Evolutionary conservation across 1,140 invertebrate genomes (phyloP).

Genomic region (Probaryconus sp.): DNA sequence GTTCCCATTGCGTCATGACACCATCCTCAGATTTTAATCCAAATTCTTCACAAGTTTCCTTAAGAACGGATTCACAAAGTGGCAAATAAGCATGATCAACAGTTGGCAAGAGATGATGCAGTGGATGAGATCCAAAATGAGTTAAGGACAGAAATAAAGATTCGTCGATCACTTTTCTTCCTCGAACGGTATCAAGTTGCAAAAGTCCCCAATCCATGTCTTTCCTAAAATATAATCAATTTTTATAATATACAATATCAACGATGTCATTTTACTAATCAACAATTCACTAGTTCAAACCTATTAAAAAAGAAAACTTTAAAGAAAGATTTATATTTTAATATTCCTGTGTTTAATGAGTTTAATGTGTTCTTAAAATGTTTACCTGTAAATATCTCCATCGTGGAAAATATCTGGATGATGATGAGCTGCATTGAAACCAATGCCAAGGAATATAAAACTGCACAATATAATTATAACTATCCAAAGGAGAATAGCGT

Average conservation of each 20-base stretch:
- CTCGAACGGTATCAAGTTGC: slow-evolving; percentile 87
- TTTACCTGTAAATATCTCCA: slow-evolving; percentile 82
- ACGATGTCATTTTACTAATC: slow-evolving; percentile 1
- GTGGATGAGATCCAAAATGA: slow-evolving; percentile 86
- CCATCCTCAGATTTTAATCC: slow-evolving; percentile 79
- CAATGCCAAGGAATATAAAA: slow-evolving; percentile 82
- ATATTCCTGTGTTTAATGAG: neutral
- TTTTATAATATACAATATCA: neutral
- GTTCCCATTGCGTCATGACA: slow-evolving; percentile 79
- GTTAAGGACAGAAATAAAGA: slow-evolving; percentile 84
- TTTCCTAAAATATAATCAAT: slow-evolving; percentile 67
- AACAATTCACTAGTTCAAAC: neutral
- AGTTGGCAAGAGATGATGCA: slow-evolving; percentile 91
- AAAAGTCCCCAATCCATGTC: slow-evolving; percentile 88
- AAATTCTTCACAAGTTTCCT: slow-evolving; percentile 85
- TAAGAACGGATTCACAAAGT: slow-evolving; percentile 82
- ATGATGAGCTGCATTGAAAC: slow-evolving; percentile 88
- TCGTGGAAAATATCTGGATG: slow-evolving; percentile 91
- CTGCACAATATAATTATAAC: slow-evolving; percentile 81
- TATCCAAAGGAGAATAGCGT: slow-evolving; percentile 79
- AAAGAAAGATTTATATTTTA: neutral
- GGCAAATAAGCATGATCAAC: slow-evolving; percentile 86
- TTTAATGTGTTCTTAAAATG: neutral
- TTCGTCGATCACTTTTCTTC: slow-evolving; percentile 84
- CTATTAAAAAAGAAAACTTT: neutral